These are phyloP conservation scores for Planiliza haematocheilus DNA, from an alignment of 2,113 vertebrate genomes.

Conservation along the genomic window DNA sequence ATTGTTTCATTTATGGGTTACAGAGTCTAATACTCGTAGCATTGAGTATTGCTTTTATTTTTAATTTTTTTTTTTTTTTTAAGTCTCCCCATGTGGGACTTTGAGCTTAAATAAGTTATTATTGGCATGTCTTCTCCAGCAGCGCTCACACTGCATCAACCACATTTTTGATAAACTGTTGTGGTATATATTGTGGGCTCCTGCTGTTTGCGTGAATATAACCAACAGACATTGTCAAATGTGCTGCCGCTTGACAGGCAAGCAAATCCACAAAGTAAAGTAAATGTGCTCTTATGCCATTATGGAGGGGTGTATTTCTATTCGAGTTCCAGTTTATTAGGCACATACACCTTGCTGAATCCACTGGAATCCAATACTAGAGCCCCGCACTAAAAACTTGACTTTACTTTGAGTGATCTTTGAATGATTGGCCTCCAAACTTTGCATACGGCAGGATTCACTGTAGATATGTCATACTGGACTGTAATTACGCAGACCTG, in stretches of 20 bases:
- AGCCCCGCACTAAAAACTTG: slow-evolving; percentile 19
- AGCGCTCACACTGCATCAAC: background rate
- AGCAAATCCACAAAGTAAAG: too few relatives aligned
- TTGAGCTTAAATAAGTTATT: background rate
- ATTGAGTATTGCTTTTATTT: background rate
- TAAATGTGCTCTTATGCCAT: too few relatives aligned
- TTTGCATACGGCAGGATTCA: too few relatives aligned
- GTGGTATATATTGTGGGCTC: slow-evolving; percentile 4
- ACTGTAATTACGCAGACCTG: too few relatives aligned
- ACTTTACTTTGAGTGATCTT: slow-evolving; percentile 30
- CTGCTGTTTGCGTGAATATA: slow-evolving; percentile 16
- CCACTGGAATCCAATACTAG: background rate
- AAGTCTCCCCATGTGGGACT: slow-evolving; percentile 19
- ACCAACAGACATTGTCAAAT: slow-evolving; percentile 32
- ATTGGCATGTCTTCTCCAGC: background rate
- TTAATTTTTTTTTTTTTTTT: too few relatives aligned
- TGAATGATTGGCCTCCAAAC: background rate
- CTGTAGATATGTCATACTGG: too few relatives aligned
- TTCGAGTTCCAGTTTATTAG: slow-evolving; percentile 25
- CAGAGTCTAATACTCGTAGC: background rate
- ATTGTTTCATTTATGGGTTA: background rate
- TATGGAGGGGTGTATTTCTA: too few relatives aligned
- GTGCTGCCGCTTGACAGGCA: slow-evolving; percentile 5
- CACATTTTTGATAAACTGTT: slow-evolving; percentile 4
- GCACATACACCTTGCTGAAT: slow-evolving; percentile 10